A percentile compares a stretch with the other conserved stretches of the same genome.
Conservation (phyloP, 2,797 vertebrate genomes). For the Onychomys torridus region DNA sequence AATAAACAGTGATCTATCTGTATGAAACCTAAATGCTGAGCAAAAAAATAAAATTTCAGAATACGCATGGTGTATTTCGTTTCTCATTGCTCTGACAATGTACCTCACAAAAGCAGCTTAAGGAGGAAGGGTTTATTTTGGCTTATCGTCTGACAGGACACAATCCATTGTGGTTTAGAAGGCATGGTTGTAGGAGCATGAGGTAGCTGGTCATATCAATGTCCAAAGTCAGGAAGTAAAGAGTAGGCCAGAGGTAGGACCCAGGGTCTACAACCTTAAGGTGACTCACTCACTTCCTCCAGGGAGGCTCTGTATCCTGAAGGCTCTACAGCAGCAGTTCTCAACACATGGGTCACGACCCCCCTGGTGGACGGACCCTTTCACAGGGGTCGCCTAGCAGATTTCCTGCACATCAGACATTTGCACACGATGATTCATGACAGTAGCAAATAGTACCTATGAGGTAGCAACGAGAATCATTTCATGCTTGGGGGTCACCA, state of each 20-base stretch:
- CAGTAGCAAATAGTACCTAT: neutral
- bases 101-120: neutral
- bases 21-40: conserved; percentile 3
- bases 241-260: neutral
- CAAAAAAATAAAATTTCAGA: neutral
- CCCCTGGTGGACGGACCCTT: neutral
- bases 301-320: neutral
- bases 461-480: neutral
- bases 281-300: neutral
- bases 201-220: neutral
- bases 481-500: neutral
- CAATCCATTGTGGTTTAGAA: neutral
- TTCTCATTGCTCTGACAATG: neutral
- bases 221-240: neutral
- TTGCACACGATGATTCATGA: too few relatives aligned
- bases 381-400: neutral
- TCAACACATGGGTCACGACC: neutral
- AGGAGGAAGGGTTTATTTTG: neutral
- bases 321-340: too few relatives aligned
- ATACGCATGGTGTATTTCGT: neutral
- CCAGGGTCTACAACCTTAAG: neutral
- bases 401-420: neutral
- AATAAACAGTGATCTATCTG: neutral
- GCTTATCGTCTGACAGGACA: too few relatives aligned
- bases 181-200: neutral